Conservation (phyloP, 2,888 invertebrate genomes). For the Alitta virens region DNA sequence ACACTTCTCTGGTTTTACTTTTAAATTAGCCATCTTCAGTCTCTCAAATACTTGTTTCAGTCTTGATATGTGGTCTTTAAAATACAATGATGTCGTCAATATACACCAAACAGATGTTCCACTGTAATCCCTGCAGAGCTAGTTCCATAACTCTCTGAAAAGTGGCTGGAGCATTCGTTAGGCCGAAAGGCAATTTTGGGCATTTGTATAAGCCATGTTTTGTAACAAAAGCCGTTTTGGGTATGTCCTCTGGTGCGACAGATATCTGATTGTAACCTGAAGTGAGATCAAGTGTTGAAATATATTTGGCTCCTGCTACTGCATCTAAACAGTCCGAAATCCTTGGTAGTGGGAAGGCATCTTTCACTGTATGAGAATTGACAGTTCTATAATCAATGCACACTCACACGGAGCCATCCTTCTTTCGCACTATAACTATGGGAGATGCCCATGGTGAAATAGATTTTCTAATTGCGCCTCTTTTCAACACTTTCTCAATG, state of each 20-base stretch:
- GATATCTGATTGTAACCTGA: slow-evolving; percentile 9
- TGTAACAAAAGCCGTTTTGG: slow-evolving; percentile 12
- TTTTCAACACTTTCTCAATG: background rate
- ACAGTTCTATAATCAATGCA: slow-evolving; percentile 28
- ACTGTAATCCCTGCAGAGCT: slow-evolving; percentile 1
- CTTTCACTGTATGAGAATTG: slow-evolving; percentile 20
- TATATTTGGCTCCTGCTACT: slow-evolving; percentile 22
- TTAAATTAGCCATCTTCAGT: slow-evolving; percentile 12
- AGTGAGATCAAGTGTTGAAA: slow-evolving; percentile 26
- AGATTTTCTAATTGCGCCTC: background rate
- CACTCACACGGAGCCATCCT: slow-evolving; percentile 21
- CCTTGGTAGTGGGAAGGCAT: slow-evolving; percentile 23
- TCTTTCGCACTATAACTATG: background rate
- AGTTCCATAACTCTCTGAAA: slow-evolving; percentile 5
- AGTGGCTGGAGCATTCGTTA: slow-evolving; percentile 1
- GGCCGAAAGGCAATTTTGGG: slow-evolving; percentile 4
- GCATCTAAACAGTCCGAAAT: slow-evolving; percentile 17
- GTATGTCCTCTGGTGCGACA: slow-evolving; percentile 4
- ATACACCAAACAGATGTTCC: slow-evolving; percentile 11
- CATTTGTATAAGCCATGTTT: slow-evolving; percentile 1
- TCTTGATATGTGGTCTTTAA: slow-evolving; percentile 18
- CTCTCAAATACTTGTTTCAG: slow-evolving; percentile 25
- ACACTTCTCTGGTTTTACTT: slow-evolving; percentile 23
- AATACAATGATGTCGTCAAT: slow-evolving; percentile 29
- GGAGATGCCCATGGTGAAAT: slow-evolving; percentile 2